A percentile compares a stretch with the other conserved stretches of the same genome.
phyloP scores from a whole-genome alignment of 2,888 invertebrate genomes.

The Therioaphis trifolii region DNA sequence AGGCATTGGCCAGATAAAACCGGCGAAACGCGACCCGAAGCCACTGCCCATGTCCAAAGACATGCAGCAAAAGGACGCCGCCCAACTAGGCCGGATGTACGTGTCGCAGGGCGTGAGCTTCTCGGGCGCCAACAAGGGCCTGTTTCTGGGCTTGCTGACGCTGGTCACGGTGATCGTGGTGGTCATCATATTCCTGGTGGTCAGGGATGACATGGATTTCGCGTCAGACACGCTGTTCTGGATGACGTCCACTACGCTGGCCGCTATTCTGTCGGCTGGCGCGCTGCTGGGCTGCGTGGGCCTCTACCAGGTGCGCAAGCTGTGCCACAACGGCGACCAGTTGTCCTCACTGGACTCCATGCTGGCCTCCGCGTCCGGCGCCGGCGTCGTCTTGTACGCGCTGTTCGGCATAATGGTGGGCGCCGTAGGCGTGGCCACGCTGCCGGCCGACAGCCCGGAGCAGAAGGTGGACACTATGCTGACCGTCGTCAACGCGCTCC shows the following conservation, averaged over 20 bases:
- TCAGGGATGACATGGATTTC: slow-evolving; percentile 71
- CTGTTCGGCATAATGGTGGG: slow-evolving; percentile 71
- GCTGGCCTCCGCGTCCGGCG: slow-evolving; percentile 69
- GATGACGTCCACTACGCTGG: slow-evolving; percentile 71
- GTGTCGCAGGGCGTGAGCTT: slow-evolving; percentile 64
- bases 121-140: slow-evolving; percentile 71
- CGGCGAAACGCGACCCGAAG: slow-evolving; percentile 64
- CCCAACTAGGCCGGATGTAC: slow-evolving; percentile 64
- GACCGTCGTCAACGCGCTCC: slow-evolving; percentile 69
- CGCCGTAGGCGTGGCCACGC: slow-evolving; percentile 68
- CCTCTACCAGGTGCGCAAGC: slow-evolving; percentile 69
- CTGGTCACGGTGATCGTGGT: slow-evolving; percentile 72
- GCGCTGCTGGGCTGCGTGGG: slow-evolving; percentile 70
- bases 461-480: slow-evolving; percentile 69
- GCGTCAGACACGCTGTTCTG: slow-evolving; percentile 70
- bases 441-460: slow-evolving; percentile 65
- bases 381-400: slow-evolving; percentile 71
- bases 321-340: slow-evolving; percentile 69
- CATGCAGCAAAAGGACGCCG: slow-evolving; percentile 67
- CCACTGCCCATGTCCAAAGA: slow-evolving; percentile 68
- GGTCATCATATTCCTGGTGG: slow-evolving; percentile 72
- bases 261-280: slow-evolving; percentile 69
- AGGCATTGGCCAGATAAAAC: slow-evolving; percentile 68
- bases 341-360: slow-evolving; percentile 70
- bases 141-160: slow-evolving; percentile 72